Evolutionary conservation across 35 echinoderm and acorn worm species (phyloP), one percentile per base, ranked within the genome.

Genomic region (Holothuria glaberrima): DNA sequence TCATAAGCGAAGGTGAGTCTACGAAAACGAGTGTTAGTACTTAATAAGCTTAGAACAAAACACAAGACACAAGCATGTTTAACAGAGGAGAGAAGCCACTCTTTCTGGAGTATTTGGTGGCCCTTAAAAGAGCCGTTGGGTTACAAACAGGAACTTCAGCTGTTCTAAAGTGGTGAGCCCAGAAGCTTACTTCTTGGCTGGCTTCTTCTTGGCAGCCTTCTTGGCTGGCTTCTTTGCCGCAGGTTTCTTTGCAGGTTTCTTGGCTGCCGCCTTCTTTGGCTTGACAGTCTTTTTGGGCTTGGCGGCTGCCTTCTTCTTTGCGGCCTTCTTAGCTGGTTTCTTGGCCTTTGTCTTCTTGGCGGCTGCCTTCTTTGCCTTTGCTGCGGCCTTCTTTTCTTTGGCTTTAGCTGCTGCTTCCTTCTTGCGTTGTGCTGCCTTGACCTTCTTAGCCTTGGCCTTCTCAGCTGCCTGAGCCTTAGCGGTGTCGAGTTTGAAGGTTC

Each of bases 401-500:
- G 22, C 50, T 19, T 69, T 71, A 24, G 44, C 48, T 61, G 21
- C 71, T 52, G 74, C 75, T 7, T 46, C 41, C 65, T 88, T 88
- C 22, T 68, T 68, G 36, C 36, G 36, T 41, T 41, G 36, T 4
- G 36, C 36, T 41, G 36, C 36, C 36, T 41, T 41, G 36, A 7
- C 36, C 66, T 88, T 88, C 63, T 69, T 88, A 0, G 5, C 44
- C 68, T 88, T 88, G 5, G 1, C 25, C 63, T 70, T 73, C 25
- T 41, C 9, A 20, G 63, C 86, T 38, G 31, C 3, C 86, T 73
- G 70, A 1, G 65, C 86, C 52, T 70, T 73, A 12, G 86, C 59
- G 6, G 48, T 57, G 41, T 88, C 67, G 9, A 88, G 68, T 46
- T 73, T 88, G 86, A 88, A 88, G 63, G 59, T 71, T 19, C 86